These are phyloP conservation scores for Paramormyrops kingsleyae DNA, from an alignment of 2,113 vertebrate genomes.

Conservation along the genomic window DNA sequence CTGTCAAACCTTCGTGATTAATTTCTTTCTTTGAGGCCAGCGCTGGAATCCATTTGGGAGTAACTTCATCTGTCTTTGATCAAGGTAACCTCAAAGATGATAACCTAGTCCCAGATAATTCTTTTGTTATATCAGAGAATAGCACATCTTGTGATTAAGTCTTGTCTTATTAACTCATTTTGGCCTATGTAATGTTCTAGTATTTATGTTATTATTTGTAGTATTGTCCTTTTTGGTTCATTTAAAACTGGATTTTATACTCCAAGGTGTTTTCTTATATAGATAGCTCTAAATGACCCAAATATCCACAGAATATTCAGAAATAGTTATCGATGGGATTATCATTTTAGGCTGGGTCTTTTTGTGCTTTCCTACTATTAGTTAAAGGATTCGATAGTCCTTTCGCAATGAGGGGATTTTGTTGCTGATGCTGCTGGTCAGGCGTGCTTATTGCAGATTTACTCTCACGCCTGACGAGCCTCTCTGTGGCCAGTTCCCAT, in stretches of 20 bases:
- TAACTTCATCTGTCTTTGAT: slow-evolving; percentile 23
- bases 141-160: not conserved
- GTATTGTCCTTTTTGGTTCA: not conserved
- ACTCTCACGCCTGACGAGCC: not conserved
- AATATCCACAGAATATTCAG: not conserved
- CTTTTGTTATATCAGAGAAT: not conserved
- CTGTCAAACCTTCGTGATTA: slow-evolving; percentile 16
- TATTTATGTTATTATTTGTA: not conserved
- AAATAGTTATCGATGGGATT: not conserved
- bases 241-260: not conserved
- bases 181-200: not conserved
- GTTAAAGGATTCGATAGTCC: not conserved
- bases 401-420: not conserved
- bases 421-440: not conserved
- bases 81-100: slow-evolving; percentile 24
- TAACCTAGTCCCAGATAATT: slow-evolving; percentile 16
- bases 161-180: not conserved
- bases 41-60: slow-evolving; percentile 19
- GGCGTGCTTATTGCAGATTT: not conserved
- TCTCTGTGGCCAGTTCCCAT: not conserved
- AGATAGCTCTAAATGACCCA: not conserved
- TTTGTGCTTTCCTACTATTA: not conserved
- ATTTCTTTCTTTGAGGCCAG: slow-evolving; percentile 18
- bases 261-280: not conserved
- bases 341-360: not conserved